Conservation (phyloP, 2,113 vertebrate genomes). For the Gallinago jamesoni region DNA sequence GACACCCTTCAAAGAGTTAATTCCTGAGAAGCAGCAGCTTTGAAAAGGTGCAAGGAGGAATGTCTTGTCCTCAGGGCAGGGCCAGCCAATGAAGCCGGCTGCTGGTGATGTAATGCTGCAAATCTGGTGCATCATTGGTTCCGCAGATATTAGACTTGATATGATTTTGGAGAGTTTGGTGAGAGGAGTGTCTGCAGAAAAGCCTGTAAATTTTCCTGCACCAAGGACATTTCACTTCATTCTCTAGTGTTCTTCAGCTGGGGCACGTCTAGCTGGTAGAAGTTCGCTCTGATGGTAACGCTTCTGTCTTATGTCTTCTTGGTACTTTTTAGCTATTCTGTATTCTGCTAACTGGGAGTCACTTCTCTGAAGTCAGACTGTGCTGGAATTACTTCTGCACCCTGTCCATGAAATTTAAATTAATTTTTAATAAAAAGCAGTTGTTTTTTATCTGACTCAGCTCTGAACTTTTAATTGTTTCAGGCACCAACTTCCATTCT, state of each 20-base stretch:
- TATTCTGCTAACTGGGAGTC: conserved; percentile 5
- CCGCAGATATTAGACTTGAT: neutral
- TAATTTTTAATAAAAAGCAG: conserved; percentile 67
- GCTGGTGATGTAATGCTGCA: conserved; percentile 63
- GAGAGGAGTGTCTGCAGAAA: conserved; percentile 28
- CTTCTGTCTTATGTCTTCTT: neutral
- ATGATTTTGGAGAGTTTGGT: conserved; percentile 41
- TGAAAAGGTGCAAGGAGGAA: conserved; percentile 43
- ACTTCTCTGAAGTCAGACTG: conserved; percentile 39
- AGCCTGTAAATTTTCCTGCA: conserved; percentile 43
- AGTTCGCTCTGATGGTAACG: neutral
- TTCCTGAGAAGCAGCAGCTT: conserved; percentile 50
- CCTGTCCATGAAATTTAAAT: conserved; percentile 53
- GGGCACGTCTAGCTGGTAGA: neutral
- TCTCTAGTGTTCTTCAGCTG: neutral
- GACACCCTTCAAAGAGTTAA: conserved; percentile 46
- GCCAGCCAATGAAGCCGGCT: conserved; percentile 51
- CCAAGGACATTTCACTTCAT: neutral
- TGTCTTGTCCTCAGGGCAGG: conserved; percentile 25
- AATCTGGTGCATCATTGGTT: conserved; percentile 37
- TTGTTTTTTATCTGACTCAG: conserved; percentile 61
- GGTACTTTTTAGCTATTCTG: neutral
- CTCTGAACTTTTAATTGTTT: conserved; percentile 68
- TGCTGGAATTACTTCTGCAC: conserved; percentile 49
- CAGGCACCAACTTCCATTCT: conserved; percentile 47